Percentiles rank a stretch among this genome's conserved stretches.
phyloP scores from a whole-genome alignment of 2,113 vertebrate genomes.

The Thinocorus orbignyianus region DNA sequence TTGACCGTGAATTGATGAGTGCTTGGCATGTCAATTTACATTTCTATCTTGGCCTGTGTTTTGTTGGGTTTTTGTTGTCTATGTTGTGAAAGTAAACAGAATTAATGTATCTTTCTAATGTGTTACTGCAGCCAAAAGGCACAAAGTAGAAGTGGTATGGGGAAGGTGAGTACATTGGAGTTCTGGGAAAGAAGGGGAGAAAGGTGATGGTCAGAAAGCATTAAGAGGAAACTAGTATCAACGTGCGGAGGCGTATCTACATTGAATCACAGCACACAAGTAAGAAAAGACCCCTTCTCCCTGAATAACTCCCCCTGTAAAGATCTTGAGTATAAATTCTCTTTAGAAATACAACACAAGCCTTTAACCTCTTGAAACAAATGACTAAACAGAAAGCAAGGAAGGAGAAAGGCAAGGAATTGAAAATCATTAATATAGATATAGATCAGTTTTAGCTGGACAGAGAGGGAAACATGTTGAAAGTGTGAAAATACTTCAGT shows the following conservation, averaged over 20 bases:
- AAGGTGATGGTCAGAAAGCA: neutral
- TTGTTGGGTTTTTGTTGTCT: neutral
- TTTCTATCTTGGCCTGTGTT: neutral
- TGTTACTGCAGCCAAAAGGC: neutral
- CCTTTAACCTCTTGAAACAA: neutral
- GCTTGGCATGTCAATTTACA: neutral
- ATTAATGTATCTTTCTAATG: neutral
- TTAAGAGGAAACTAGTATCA: neutral
- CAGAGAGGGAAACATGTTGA: neutral
- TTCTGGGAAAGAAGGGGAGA: neutral
- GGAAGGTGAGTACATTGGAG: neutral
- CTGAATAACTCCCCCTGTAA: neutral
- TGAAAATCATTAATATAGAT: neutral
- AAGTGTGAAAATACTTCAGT: neutral
- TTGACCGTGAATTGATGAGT: neutral
- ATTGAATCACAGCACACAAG: neutral
- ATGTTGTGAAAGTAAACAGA: neutral
- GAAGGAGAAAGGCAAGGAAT: neutral
- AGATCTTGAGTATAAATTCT: neutral
- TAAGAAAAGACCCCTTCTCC: neutral
- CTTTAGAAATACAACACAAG: neutral
- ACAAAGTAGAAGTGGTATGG: neutral
- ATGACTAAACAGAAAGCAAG: neutral
- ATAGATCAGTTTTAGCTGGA: neutral
- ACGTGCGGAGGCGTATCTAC: neutral